Base-by-base conservation (phyloP, 2,888 invertebrate species). In the Pseudococcus viburni region DNA sequence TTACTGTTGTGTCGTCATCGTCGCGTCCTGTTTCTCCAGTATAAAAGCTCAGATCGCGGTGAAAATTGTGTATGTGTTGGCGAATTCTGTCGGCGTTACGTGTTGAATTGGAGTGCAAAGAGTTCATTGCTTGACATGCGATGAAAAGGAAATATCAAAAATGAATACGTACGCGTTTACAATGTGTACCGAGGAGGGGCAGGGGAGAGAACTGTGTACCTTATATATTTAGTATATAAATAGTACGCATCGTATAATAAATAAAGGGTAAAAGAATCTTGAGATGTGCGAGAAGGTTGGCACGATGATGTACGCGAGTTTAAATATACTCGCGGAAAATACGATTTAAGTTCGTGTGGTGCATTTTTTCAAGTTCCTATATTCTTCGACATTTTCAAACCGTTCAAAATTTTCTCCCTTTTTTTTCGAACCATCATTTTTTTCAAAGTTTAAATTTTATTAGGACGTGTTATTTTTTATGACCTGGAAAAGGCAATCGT, bases 121-220 rank as follows among this genome's bases (percentile, higher is more conserved):
- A 51, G 51, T 51, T 51, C 51, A 51, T 19, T 19, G 19, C 22
- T 64, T 64, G 64, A 64, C 64, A 64, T 22, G 64, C 64, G 19
- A 22, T 64, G 64, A 64, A 64, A 64, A 64, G 64, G 64, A 64
- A 64, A 64, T 64, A 64, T 64, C 64, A 64, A 64, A 64, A 64
- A 22, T 64, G 64, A 64, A 64, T 64, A 22, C 64, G 15, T 15
- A 5, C 12, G 11, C 7, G 64, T 22, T 9, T 22, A 22, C 64
- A 51, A 51, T 51, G 51, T 15, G 17, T 12, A 51, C 51, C 11
- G 5, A 1, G 12, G 11, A 51, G 17, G 51, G 51, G 51, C 5
- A 15, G 17, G 12, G 12, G 15, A 12, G 51, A 0, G 51, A 5
- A 15, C 4, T 51, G 17, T 12, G 51, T 51, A 51, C 51, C 17